Evolutionary conservation across 2,113 vertebrate species (phyloP).

Genomic region (Sinocyclocheilus maitianheensis): DNA sequence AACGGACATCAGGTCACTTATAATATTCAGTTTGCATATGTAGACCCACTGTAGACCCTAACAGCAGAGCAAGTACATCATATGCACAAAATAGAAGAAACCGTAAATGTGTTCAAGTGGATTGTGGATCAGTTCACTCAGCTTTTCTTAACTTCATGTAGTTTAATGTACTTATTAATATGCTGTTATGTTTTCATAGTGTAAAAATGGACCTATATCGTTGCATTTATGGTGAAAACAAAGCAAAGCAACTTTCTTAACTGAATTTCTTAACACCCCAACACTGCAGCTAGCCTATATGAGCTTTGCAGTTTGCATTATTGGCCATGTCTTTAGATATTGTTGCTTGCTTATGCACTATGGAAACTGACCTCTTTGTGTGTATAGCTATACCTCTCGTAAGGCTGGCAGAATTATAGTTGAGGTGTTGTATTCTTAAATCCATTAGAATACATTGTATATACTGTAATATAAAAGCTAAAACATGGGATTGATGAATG

Average conservation of each 20-base stretch:
- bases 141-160: conserved; percentile 51
- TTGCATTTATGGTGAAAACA: background rate
- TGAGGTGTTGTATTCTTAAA: conserved; percentile 6
- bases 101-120: conserved; percentile 64
- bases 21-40: conserved; percentile 89
- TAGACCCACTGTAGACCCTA: conserved; percentile 65
- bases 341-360: conserved; percentile 37
- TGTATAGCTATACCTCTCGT: conserved; percentile 7
- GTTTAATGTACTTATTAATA: conserved; percentile 30
- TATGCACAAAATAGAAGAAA: conserved; percentile 72
- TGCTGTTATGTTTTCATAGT: conserved; percentile 25
- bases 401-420: background rate
- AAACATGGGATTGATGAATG: conserved; percentile 37
- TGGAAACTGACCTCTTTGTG: conserved; percentile 8
- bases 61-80: too few species aligned
- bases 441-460: conserved; percentile 42
- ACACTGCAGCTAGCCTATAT: background rate
- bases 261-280: background rate
- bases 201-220: background rate
- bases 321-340: background rate
- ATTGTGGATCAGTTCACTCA: conserved; percentile 89
- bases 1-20: conserved; percentile 97
- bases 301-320: background rate
- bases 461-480: conserved; percentile 52
- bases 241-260: background rate